Conservation (phyloP, 2,113 vertebrate genomes). For the Cyprinus carpio region DNA sequence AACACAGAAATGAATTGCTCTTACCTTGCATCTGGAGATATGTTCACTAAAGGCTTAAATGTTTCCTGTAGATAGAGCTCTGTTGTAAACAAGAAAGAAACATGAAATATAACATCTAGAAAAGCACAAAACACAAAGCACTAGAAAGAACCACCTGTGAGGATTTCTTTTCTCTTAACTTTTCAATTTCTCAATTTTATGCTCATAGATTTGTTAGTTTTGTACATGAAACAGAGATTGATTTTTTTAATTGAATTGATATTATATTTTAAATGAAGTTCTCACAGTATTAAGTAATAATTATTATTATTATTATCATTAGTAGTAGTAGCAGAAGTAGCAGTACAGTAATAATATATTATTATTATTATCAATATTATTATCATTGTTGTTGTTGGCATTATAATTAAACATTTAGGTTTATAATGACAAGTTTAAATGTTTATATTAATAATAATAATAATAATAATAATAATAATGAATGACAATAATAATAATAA, state of each 20-base stretch:
- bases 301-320: not conserved
- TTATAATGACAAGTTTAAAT: too few relatives aligned
- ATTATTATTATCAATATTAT: too few relatives aligned
- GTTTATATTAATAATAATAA: too few relatives aligned
- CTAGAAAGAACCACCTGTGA: not conserved
- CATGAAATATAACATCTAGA: not conserved
- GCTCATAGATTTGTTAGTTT: conserved; percentile 99
- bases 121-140: not conserved
- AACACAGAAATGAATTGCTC: not conserved
- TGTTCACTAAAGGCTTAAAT: conserved; percentile 98
- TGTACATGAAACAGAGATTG: conserved; percentile 82
- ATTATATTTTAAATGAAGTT: not conserved
- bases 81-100: conserved; percentile 64
- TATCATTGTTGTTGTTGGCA: too few relatives aligned
- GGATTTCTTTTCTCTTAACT: conserved; percentile 80
- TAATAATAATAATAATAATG: too few relatives aligned
- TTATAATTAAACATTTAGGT: too few relatives aligned
- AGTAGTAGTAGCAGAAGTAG: too few relatives aligned
- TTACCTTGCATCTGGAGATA: conserved; percentile 96
- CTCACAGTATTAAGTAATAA: not conserved
- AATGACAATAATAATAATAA: too few relatives aligned
- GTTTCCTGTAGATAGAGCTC: conserved; percentile 99
- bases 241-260: too few relatives aligned
- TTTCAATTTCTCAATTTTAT: conserved; percentile 98
- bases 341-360: too few relatives aligned